These are phyloP conservation scores for Manduca sexta DNA, from an alignment of 1,140 invertebrate genomes.

Conservation along the genomic window DNA sequence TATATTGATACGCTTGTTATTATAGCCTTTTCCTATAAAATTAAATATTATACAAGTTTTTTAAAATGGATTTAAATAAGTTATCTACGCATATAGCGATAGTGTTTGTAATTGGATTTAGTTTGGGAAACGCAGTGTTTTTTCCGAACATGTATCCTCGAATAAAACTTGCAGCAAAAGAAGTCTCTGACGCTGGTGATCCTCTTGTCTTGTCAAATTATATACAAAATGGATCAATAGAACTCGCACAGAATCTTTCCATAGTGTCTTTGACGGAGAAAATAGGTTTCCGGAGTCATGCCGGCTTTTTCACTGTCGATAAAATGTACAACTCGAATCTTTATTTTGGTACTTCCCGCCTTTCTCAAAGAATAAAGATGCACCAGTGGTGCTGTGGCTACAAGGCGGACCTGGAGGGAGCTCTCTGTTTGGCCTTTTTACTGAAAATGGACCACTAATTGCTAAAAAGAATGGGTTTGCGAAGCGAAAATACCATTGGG, in stretches of 20 bases:
- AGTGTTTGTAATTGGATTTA: constrained; percentile 10
- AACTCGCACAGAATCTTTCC: constrained; percentile 48
- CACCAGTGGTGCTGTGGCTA: constrained; percentile 82
- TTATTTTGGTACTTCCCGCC: constrained; percentile 89
- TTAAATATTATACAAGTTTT: no score
- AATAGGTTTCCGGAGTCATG: constrained; percentile 64
- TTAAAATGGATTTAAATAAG: no score
- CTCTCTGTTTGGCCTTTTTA: constrained; percentile 71
- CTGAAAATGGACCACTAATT: constrained; percentile 70
- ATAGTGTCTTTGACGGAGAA: constrained; percentile 41
- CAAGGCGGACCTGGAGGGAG: constrained; percentile 84
- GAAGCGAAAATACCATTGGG: constrained; percentile 80
- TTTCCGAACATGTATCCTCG: constrained; percentile 54
- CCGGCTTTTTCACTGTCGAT: constrained; percentile 83
- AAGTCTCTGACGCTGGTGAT: constrained; percentile 70
- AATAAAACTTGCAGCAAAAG: constrained; percentile 36
- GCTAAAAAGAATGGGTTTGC: constrained; percentile 47
- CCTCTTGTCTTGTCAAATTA: constrained; percentile 80
- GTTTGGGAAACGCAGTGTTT: constrained; percentile 18
- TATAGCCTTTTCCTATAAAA: no score
- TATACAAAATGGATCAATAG: constrained; percentile 72
- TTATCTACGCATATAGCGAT: background rate
- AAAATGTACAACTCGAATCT: constrained; percentile 78
- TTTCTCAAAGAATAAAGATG: constrained; percentile 55
- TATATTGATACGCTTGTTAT: no score